Evolutionary conservation across 1,140 invertebrate species (phyloP), one percentile per base, ranked within the genome.

Genomic region (Cotesia glomerata): DNA sequence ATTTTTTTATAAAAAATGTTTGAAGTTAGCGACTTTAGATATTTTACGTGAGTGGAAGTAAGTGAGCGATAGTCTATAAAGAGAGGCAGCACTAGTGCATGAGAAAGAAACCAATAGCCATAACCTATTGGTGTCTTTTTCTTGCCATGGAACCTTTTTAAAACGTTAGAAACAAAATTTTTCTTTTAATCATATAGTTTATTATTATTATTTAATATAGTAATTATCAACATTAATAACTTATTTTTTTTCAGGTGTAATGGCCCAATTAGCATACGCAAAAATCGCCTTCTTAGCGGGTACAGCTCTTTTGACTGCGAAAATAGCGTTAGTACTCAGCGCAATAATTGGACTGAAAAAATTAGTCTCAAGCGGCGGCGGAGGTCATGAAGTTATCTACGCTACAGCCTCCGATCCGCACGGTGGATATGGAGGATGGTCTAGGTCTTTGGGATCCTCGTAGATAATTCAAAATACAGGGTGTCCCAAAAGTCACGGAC

Each of bases 221-320:
- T 26, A 26, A 26, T 26, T 26, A 26, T 26, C 26, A 26, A 26
- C 3, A 2, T 26, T 26, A 26, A 26, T 26, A 26, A 2, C 3
- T 3, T 1, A 26, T 26, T 26, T 26, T 26, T 26, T 72, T 66
- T 61, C 45, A 87, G 87, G 86, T 61, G 90, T 92, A 82, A 84
- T 92, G 83, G 89, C 89, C 1, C 91, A 92, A 83, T 80, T 92
- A 82, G 90, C 91, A 56, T 89, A 92, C 73, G 91, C 91, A 5
- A 92, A 91, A 83, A 89, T 92, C 49, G 91, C 91, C 7, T 88
- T 92, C 62, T 82, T 92, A 45, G 90, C 91, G 13, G 91, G 91
- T 18, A 90, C 91, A 2, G 92, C 92, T 8, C 83, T 93, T 39
- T 83, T 93, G 5, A 89, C 92, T 26, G 90, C 91, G 0, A 93